These are phyloP conservation scores for Neopelma chrysocephalum DNA, from an alignment of 2,797 vertebrate genomes.

Conservation along the genomic window DNA sequence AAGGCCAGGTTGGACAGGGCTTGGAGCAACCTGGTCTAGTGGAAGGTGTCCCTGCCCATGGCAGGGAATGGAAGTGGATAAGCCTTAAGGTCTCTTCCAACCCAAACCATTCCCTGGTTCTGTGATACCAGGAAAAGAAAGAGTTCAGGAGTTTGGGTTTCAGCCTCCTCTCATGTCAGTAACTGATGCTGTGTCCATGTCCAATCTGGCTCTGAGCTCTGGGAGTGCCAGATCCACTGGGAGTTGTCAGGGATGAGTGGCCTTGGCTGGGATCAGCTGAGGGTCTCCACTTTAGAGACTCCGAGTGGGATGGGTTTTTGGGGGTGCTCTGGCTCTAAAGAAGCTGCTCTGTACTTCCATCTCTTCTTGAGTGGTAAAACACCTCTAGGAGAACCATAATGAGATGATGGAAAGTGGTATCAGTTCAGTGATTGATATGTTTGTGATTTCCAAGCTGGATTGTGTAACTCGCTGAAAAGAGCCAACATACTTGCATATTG, in stretches of 20 bases:
- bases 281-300: rapidly evolving
- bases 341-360: not conserved
- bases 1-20: not conserved
- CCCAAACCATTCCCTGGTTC: not conserved
- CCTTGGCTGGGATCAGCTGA: rapidly evolving
- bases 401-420: not conserved
- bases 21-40: not conserved
- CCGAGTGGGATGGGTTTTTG: not conserved
- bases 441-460: not conserved
- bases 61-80: not conserved
- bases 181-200: not conserved
- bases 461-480: not conserved
- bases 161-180: not conserved
- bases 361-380: rapidly evolving
- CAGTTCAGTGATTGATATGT: not conserved
- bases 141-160: not conserved
- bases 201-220: not conserved
- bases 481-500: not conserved
- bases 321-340: too few species aligned
- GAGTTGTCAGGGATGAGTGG: rapidly evolving
- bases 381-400: not conserved
- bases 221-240: rapidly evolving
- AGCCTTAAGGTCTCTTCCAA: not conserved
- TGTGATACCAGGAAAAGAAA: not conserved
- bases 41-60: not conserved